phyloP scores from a whole-genome alignment of 2,797 vertebrate genomes.

The Neostethus bicornis region DNA sequence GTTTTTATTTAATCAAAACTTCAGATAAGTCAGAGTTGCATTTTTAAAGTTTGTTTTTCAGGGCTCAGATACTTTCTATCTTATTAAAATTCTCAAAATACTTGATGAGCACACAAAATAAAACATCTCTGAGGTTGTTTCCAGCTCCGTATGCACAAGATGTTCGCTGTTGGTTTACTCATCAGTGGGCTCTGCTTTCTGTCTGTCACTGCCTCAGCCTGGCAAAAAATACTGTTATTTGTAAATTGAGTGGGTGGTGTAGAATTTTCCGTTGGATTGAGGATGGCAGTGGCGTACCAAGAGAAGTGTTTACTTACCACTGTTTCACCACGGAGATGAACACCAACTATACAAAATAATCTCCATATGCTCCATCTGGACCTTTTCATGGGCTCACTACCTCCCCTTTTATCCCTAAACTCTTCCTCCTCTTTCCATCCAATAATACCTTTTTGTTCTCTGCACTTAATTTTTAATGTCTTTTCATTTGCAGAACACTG shows the following conservation, averaged over 20 bases:
- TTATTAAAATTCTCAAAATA: neutral
- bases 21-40: neutral
- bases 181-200: constrained; percentile 36
- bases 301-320: constrained; percentile 66
- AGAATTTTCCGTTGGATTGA: constrained; percentile 69
- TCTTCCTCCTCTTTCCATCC: neutral
- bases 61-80: neutral
- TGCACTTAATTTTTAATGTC: too few species aligned
- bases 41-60: neutral
- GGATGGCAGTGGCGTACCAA: constrained; percentile 48
- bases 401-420: constrained; percentile 1
- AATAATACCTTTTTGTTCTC: neutral
- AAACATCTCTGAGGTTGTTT: neutral
- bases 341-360: constrained; percentile 48
- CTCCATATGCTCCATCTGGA: constrained; percentile 51
- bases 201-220: constrained; percentile 56
- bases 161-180: constrained; percentile 30
- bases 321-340: constrained; percentile 45
- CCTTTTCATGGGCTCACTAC: constrained; percentile 11
- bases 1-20: neutral
- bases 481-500: neutral
- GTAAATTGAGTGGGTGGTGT: constrained; percentile 68
- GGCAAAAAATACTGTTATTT: constrained; percentile 73
- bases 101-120: neutral
- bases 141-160: constrained; percentile 3